These are phyloP conservation scores for Clarias platycephalus DNA, from an alignment of 2,797 vertebrate genomes.

Conservation along the genomic window DNA sequence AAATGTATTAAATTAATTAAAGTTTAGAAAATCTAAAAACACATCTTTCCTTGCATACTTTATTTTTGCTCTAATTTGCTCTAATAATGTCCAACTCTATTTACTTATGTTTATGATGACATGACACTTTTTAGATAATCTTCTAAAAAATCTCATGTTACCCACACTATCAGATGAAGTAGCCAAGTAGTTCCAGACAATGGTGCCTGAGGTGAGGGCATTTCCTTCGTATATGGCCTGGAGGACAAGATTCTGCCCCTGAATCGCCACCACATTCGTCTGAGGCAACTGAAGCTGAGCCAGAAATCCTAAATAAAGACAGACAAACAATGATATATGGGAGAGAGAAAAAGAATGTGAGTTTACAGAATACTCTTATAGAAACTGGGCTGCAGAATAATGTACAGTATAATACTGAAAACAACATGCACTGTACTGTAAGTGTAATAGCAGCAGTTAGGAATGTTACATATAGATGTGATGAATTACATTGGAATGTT, in stretches of 20 bases:
- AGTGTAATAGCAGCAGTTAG: background rate
- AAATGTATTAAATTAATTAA: background rate
- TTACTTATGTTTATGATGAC: too few species aligned
- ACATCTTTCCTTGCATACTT: background rate
- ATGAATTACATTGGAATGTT: background rate
- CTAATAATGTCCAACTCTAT: too few species aligned
- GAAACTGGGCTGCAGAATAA: background rate
- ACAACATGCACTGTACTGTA: background rate
- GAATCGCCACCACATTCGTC: slow-evolving; percentile 65
- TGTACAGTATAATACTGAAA: background rate
- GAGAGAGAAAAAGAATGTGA: background rate
- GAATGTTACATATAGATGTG: background rate
- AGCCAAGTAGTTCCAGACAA: slow-evolving; percentile 69
- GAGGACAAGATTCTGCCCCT: slow-evolving; percentile 77
- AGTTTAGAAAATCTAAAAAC: background rate
- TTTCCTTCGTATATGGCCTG: slow-evolving; percentile 67
- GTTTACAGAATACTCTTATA: background rate
- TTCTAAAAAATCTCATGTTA: background rate
- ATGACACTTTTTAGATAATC: too few species aligned
- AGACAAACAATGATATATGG: background rate
- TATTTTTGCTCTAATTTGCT: background rate
- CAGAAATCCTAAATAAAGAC: slow-evolving; percentile 61
- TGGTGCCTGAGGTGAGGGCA: slow-evolving; percentile 50
- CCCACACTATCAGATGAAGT: slow-evolving; percentile 61
- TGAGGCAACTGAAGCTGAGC: slow-evolving; percentile 63